A percentile compares a stretch with the other conserved stretches of the same genome.
phyloP scores from a whole-genome alignment of 1,140 invertebrate species.

The Sycophaga agraensis region DNA sequence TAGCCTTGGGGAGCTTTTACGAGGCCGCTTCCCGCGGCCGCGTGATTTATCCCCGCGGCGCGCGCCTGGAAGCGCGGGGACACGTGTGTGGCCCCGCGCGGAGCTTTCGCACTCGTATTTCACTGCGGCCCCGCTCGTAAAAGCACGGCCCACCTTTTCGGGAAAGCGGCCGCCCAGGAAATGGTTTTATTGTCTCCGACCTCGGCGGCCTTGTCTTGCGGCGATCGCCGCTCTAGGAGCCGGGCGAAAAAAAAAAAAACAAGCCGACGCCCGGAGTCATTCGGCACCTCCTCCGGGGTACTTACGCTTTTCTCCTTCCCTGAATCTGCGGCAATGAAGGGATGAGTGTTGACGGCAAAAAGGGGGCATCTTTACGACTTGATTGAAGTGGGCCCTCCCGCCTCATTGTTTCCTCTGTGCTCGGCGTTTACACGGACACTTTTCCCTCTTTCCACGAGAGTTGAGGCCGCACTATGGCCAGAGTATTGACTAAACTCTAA shows the following conservation, averaged over 20 bases:
- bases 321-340: neutral
- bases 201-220: too few relatives aligned
- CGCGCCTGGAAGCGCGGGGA: conserved; percentile 1
- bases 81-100: conserved; percentile 1
- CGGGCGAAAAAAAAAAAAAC: neutral
- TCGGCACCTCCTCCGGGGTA: neutral
- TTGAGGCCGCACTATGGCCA: too few relatives aligned
- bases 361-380: conserved; percentile 8
- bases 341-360: neutral
- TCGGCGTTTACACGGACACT: too few relatives aligned
- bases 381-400: conserved; percentile 4
- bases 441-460: too few relatives aligned
- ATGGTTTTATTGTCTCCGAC: conserved; percentile 25
- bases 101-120: conserved; percentile 12
- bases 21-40: conserved; percentile 1
- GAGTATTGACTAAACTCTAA: too few relatives aligned
- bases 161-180: conserved; percentile 10
- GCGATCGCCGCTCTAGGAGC: too few relatives aligned
- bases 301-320: neutral
- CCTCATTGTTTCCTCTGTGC: too few relatives aligned
- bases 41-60: conserved; percentile 15
- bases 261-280: neutral
- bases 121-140: conserved; percentile 10
- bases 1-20: conserved; percentile 20
- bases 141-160: neutral